Conservation (phyloP, 2,113 vertebrate genomes). For the Corydoras maculifer region DNA sequence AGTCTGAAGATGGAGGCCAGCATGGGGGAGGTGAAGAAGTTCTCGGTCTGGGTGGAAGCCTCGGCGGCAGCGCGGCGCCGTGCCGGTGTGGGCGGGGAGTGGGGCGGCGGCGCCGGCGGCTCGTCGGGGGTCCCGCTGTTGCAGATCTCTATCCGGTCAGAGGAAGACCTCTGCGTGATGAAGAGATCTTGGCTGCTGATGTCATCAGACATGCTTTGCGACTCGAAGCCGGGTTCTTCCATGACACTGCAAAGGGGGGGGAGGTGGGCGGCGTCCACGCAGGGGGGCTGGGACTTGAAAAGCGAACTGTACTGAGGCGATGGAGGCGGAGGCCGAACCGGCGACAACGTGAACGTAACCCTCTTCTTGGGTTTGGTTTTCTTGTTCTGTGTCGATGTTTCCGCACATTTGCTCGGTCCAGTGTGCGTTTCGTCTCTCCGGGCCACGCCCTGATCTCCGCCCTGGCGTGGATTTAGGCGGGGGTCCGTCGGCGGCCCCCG, state of each 20-base stretch:
- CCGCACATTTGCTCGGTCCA: not conserved
- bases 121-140: constrained; percentile 41
- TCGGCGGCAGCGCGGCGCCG: not conserved
- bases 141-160: constrained; percentile 36
- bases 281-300: not conserved
- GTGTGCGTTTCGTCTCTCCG: not conserved
- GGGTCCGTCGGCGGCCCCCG: not conserved
- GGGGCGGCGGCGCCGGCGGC: not conserved
- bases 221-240: constrained; percentile 28
- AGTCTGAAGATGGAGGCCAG: constrained; percentile 51
- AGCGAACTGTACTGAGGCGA: not conserved
- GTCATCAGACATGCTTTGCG: constrained; percentile 48
- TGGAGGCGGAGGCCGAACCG: not conserved
- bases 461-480: not conserved
- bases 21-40: constrained; percentile 57
- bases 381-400: constrained; percentile 14
- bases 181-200: constrained; percentile 70
- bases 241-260: not conserved
- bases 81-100: not conserved
- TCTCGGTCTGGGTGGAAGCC: constrained; percentile 63
- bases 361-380: constrained; percentile 49
- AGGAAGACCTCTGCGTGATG: constrained; percentile 68
- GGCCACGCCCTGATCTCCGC: not conserved
- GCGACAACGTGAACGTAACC: constrained; percentile 53
- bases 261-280: not conserved